Base-by-base conservation (phyloP, 2,888 invertebrate genomes). In the Eilema griseolum region DNA sequence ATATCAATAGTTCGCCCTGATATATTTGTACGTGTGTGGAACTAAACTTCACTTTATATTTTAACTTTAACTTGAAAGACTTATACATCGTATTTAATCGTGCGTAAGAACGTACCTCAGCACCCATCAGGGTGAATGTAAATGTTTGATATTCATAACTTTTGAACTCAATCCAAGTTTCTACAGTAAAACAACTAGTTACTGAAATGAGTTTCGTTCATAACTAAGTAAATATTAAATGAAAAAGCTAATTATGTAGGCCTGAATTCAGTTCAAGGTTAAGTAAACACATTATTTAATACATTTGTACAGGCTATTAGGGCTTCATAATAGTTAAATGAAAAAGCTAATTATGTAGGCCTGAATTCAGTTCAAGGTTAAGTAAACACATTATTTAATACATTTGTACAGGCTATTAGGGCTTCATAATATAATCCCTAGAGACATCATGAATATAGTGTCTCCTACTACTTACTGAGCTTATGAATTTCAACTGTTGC, bases 161-260 rank as follows among this genome's bases (percentile, higher is more conserved):
- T 62, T 62, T 37, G 37, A 37, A 37, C 24, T 37, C 37, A 41
- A 37, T 41, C 24, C 41, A 33, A 61, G 23, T 37, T 62, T 61
- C 23, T 12, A 37, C 23, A 23, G 14, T 61, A 61, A 61, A 37
- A 61, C 61, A 52, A 37, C 33, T 61, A 61, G 31, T 61, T 33
- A 23, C 61, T 61, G 33, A 23, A 61, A 61, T 33, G 33, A 23
- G 23, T 37, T 37, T 61, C 61, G 14, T 33, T 62, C n/a, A 52
- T 37, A 62, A 14, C 33, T 24, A 12, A 14, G 37, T 61, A 24
- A 61, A 61, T 61, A 37, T 61, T 61, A 23, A 61, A 23, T n/a
- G 52, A 62, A 37, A 23, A 7, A 24, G 23, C 37, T 62, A 14
- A 62, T 62, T 24, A 62, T 14, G 26, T 59, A 2, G n/a, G 12